Evolutionary conservation across 2,113 vertebrate species (phyloP).

Genomic region (Fulica atra): DNA sequence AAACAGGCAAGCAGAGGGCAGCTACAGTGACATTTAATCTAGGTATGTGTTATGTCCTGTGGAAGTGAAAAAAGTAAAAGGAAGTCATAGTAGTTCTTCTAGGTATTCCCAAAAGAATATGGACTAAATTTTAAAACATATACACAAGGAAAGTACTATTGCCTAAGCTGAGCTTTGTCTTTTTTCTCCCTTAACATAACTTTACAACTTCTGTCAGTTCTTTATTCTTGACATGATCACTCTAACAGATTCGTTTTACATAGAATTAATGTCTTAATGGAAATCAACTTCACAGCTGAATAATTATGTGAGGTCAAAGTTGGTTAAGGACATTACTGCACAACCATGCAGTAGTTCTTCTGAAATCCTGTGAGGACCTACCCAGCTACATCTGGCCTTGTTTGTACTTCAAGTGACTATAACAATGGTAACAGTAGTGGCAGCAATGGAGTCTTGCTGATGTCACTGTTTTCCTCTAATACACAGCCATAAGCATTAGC

Average conservation of each 20-base stretch:
- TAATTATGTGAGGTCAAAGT: neutral
- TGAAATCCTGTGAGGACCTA: neutral
- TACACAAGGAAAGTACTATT: neutral
- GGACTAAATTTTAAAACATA: neutral
- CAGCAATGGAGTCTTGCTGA: neutral
- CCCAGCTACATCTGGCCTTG: neutral
- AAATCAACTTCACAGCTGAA: neutral
- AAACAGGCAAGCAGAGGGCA: conserved; percentile 27
- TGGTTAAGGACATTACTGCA: neutral
- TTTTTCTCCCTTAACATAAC: neutral
- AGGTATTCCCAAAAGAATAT: neutral
- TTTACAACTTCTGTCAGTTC: neutral
- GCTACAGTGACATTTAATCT: conserved; percentile 47
- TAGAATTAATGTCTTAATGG: neutral
- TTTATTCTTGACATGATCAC: neutral
- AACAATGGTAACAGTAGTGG: neutral
- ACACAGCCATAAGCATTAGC: neutral
- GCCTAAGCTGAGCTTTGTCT: neutral
- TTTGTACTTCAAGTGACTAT: neutral
- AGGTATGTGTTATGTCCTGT: neutral
- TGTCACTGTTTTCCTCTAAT: neutral
- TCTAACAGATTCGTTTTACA: neutral
- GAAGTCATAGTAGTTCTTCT: neutral
- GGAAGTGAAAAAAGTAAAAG: neutral
- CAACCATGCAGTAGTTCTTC: neutral